Base-by-base conservation (phyloP, 2,113 vertebrate species). In the Prochilodus magdalenae region DNA sequence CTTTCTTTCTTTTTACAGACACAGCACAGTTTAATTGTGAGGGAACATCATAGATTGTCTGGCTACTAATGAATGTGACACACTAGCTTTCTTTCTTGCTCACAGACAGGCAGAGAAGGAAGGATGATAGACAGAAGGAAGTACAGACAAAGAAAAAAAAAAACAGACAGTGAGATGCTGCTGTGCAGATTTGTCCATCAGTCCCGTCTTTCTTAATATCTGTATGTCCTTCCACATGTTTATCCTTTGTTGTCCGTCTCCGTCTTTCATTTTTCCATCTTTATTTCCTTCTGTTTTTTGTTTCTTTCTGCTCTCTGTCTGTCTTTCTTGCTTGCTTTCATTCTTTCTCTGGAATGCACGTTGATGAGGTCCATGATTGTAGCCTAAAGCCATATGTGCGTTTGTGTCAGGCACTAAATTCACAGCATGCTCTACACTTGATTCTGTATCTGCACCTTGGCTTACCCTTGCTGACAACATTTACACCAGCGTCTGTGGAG, bases 311-410 rank as follows among this genome's bases (percentile, higher is more conserved):
- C 14, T 16, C 16, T 51, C 49, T 51, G 2, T 29, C 63, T 79
- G 40, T 29, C 15, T 57, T 57, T n/a, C 55, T 53, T 16, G 14
- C 14, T 16, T 53, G 14, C 20, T 57, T 5, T 57, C 18, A 2
- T 57, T 20, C 71, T 10, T 44, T 63, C 60, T 75, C 26, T 69
- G 57, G 49, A 82, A 71, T 60, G 81, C 74, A 72, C 67, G 67
- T 26, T 7, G 5, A 24, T 60, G 29, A 57, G 30, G n/a, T 47
- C 40, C 36, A 47, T 26, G 36, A 76, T 44, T 63, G 73, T 77
- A 62, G 66, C 74, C 59, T 47, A 36, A 77, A 71, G n/a, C 47
- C 29, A n/a, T 77, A 63, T 47, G 24, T 57, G 67, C 5, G 81
- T 77, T 60, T 72, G 66, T 72, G 55, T 40, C 55, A 13, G 74